phyloP scores from a whole-genome alignment of 2,888 invertebrate genomes.

The Allolobophora icterica region DNA sequence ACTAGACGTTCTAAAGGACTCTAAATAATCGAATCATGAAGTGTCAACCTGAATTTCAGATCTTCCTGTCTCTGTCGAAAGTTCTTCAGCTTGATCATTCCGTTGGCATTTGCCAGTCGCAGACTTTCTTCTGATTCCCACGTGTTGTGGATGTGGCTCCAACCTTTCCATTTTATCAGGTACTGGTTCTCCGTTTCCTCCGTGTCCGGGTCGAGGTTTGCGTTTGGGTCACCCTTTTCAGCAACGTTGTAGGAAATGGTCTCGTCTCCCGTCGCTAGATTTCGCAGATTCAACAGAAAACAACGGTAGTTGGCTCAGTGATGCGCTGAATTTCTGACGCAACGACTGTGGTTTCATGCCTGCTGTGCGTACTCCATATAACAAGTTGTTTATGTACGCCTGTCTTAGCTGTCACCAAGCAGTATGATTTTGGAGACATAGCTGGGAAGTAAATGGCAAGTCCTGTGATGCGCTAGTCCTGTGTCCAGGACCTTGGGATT shows the following conservation, averaged over 20 bases:
- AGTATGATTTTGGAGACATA: too few relatives aligned
- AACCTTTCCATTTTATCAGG: conserved; percentile 97
- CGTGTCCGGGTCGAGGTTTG: conserved; percentile 67
- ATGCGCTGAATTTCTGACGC: too few relatives aligned
- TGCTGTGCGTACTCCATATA: too few relatives aligned
- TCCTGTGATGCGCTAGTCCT: too few relatives aligned
- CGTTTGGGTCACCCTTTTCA: conserved; percentile 91
- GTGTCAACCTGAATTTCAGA: conserved; percentile 76
- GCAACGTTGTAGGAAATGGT: conserved; percentile 94
- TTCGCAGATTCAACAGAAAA: neutral
- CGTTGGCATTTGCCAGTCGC: conserved; percentile 79
- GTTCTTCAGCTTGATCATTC: conserved; percentile 89
- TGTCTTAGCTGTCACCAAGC: too few relatives aligned
- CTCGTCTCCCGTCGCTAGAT: conserved; percentile 69
- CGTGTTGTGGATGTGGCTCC: conserved; percentile 98
- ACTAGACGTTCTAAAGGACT: too few relatives aligned
- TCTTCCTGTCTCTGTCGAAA: conserved; percentile 91
- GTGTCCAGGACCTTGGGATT: too few relatives aligned
- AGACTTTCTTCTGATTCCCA: conserved; percentile 91
- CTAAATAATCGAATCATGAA: neutral
- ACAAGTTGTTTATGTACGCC: too few relatives aligned
- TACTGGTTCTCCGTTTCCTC: conserved; percentile 76
- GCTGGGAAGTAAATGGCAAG: too few relatives aligned
- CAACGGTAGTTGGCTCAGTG: neutral
- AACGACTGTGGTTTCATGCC: too few relatives aligned